A percentile compares a stretch with the other conserved stretches of the same genome.
phyloP scores from a whole-genome alignment of 2,888 invertebrate genomes.

The Catocala fraxini region DNA sequence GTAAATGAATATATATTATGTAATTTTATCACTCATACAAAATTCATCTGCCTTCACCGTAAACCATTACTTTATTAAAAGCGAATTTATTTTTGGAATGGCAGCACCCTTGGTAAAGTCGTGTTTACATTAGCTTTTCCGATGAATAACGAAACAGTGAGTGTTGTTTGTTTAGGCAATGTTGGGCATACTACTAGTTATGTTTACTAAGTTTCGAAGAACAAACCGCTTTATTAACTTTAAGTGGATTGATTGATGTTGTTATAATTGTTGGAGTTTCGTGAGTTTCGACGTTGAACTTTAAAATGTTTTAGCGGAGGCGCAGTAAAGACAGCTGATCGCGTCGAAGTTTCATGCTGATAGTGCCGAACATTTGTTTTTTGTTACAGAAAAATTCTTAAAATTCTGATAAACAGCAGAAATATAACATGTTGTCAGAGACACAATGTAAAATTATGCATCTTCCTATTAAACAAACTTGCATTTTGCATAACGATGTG shows the following conservation, averaged over 20 bases:
- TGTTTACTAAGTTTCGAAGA: slow-evolving; percentile 16
- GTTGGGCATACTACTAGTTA: slow-evolving; percentile 15
- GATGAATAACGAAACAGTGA: slow-evolving; percentile 30
- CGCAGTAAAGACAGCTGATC: no score
- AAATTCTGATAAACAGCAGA: no score
- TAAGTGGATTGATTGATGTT: slow-evolving; percentile 38
- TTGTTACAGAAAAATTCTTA: no score
- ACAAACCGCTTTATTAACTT: slow-evolving; percentile 37
- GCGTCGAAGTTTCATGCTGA: no score
- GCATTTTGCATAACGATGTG: no score
- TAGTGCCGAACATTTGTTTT: no score
- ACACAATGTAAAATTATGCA: no score
- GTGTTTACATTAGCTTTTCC: slow-evolving; percentile 22
- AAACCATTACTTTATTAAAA: not conserved
- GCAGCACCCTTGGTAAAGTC: not conserved
- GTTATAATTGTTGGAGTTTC: slow-evolving; percentile 17
- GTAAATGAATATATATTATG: no score
- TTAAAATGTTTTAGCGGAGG: not conserved
- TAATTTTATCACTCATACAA: not conserved
- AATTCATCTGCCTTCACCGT: not conserved
- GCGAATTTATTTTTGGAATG: not conserved
- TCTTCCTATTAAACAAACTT: no score
- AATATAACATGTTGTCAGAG: no score
- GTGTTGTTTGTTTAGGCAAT: slow-evolving; percentile 40
- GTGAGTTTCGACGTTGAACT: slow-evolving; percentile 2